Percentiles rank a stretch among this genome's conserved stretches.
Evolutionary conservation across 1,140 invertebrate genomes (phyloP).

Genomic region (Lerema accius): DNA sequence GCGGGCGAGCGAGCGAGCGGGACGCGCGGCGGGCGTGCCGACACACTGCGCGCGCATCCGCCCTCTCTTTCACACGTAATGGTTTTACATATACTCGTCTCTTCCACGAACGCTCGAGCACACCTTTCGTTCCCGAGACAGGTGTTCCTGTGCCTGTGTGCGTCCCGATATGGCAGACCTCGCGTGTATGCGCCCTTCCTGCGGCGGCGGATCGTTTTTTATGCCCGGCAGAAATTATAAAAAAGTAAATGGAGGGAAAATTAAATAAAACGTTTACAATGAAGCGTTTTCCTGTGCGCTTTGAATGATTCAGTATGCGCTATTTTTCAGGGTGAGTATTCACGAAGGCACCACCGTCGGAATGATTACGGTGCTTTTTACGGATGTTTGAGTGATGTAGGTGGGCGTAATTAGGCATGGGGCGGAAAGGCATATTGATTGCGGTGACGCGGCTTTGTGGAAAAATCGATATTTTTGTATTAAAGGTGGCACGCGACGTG

Average conservation of each 20-base stretch:
- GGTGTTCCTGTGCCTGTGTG: constrained; percentile 75
- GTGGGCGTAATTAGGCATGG: constrained; percentile 80
- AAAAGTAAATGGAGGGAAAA: constrained; percentile 82
- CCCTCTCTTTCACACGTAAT: constrained; percentile 57
- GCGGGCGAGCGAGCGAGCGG: constrained; percentile 66
- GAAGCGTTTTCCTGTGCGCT: constrained; percentile 81
- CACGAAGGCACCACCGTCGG: constrained; percentile 50
- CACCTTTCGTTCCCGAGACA: constrained; percentile 81
- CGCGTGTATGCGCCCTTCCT: constrained; percentile 74
- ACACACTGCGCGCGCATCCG: constrained; percentile 69
- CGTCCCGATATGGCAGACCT: constrained; percentile 57
- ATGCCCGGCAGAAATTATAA: constrained; percentile 81
- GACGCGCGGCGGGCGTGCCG: constrained; percentile 79
- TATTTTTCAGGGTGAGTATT: constrained; percentile 71
- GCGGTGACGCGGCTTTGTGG: constrained; percentile 79
- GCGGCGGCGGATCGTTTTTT: constrained; percentile 81
- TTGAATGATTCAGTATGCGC: constrained; percentile 77
- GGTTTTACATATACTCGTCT: constrained; percentile 53
- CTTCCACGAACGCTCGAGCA: constrained; percentile 67
- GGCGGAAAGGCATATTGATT: constrained; percentile 82
- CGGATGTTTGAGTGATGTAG: constrained; percentile 77
- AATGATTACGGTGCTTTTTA: constrained; percentile 72
- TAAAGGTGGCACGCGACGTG: constrained; percentile 78
- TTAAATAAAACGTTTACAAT: constrained; percentile 83
- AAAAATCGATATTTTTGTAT: constrained; percentile 82